Evolutionary conservation across 2,797 vertebrate species (phyloP).

Genomic region (Sarcophilus harrisii): DNA sequence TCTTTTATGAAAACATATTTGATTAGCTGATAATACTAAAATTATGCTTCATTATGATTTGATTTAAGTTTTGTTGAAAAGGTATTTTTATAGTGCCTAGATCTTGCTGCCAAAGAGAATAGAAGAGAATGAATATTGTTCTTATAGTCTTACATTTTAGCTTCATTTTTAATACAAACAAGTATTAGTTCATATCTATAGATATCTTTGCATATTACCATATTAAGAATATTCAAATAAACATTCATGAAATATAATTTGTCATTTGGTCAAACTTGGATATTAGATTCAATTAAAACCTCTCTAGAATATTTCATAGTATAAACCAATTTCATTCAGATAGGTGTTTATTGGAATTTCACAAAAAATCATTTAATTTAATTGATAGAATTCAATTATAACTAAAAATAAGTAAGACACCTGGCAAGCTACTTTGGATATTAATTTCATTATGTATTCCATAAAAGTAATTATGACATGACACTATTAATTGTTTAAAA

Average conservation of each 20-base stretch:
- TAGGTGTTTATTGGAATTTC: not conserved
- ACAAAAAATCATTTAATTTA: not conserved
- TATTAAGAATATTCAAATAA: not conserved
- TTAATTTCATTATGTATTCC: not conserved
- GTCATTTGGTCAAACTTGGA: not conserved
- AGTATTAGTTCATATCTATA: not conserved
- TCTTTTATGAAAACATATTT: not conserved
- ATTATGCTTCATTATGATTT: not conserved
- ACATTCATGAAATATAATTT: not conserved
- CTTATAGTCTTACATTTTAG: not conserved
- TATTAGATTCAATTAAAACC: not conserved
- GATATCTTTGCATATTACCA: not conserved
- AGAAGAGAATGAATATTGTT: not conserved
- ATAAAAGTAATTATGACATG: not conserved
- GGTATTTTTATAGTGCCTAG: not conserved
- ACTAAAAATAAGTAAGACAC: not conserved
- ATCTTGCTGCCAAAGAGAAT: not conserved
- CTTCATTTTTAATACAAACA: not conserved
- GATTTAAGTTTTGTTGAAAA: not conserved
- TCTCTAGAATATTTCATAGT: not conserved
- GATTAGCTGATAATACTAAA: not conserved
- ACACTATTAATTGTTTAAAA: not conserved
- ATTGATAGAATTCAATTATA: not conserved
- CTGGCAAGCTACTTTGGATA: not conserved
- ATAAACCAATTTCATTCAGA: not conserved